Conservation (phyloP, 1,140 invertebrate genomes). For the Drosophila kurseongensis region DNA sequence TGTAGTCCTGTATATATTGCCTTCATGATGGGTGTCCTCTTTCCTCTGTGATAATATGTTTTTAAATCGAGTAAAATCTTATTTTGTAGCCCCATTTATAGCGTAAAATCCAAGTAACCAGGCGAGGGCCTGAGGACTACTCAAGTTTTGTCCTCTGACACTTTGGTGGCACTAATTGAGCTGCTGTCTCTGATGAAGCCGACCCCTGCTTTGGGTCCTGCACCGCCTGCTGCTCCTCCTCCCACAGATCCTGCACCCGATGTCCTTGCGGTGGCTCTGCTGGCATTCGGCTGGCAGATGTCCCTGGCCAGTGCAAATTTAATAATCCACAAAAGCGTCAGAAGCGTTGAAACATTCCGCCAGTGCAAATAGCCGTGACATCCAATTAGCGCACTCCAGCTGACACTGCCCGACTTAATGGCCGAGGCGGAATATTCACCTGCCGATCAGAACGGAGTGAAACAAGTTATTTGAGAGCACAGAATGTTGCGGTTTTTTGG, state of each 20-base stretch:
- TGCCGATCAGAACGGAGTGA: constrained; percentile 49
- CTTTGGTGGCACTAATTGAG: constrained; percentile 79
- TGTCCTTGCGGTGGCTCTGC: constrained; percentile 25
- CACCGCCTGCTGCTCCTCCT: constrained; percentile 3
- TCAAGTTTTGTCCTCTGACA: constrained; percentile 77
- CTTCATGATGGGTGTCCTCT: constrained; percentile 11
- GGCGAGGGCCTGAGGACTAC: constrained; percentile 9
- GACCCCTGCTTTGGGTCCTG: constrained; percentile 21
- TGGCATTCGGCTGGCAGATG: constrained; percentile 52
- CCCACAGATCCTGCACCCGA: neutral
- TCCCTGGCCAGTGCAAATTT: constrained; percentile 60
- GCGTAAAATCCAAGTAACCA: constrained; percentile 14
- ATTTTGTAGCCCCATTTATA: constrained; percentile 22
- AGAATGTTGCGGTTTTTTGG: constrained; percentile 10
- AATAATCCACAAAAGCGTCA: constrained; percentile 82
- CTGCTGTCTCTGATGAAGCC: constrained; percentile 35
- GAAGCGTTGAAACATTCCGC: constrained; percentile 68
- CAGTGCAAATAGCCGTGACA: constrained; percentile 74
- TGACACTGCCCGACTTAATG: constrained; percentile 78
- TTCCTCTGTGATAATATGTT: constrained; percentile 10
- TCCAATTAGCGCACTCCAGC: constrained; percentile 75
- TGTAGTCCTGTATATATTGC: constrained; percentile 6
- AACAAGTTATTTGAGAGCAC: constrained; percentile 17
- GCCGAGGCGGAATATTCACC: constrained; percentile 85
- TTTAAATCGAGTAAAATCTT: constrained; percentile 41